Evolutionary conservation across 2,888 invertebrate species (phyloP).

Genomic region (Cordylochernes scorpioides): DNA sequence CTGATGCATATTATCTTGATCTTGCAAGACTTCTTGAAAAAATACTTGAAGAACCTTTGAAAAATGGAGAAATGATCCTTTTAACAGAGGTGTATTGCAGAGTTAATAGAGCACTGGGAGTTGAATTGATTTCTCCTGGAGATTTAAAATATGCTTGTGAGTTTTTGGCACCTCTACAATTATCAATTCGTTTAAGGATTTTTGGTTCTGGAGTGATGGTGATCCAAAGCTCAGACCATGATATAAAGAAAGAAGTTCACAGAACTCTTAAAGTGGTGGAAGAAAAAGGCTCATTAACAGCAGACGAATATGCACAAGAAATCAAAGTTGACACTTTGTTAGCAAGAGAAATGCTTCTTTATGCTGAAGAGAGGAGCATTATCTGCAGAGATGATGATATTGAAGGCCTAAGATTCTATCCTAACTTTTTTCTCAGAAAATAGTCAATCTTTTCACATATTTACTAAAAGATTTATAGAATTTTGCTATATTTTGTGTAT

Average conservation of each 20-base stretch:
- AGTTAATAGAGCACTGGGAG: slow-evolving; percentile 77
- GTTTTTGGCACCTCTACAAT: slow-evolving; percentile 28
- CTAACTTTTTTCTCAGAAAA: slow-evolving; percentile 64
- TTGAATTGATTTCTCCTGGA: slow-evolving; percentile 84
- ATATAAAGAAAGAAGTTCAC: slow-evolving; percentile 26
- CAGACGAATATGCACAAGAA: slow-evolving; percentile 57
- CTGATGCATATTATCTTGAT: slow-evolving; percentile 52
- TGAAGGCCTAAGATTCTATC: slow-evolving; percentile 77
- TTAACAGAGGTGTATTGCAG: slow-evolving; percentile 87
- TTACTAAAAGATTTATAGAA: too few relatives aligned
- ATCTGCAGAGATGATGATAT: slow-evolving; percentile 84
- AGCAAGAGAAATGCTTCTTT: slow-evolving; percentile 57
- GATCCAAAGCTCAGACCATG: slow-evolving; percentile 42
- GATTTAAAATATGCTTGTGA: slow-evolving; percentile 75
- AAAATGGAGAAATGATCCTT: slow-evolving; percentile 94
- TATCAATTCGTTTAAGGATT: slow-evolving; percentile 29
- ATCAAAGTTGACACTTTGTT: slow-evolving; percentile 60
- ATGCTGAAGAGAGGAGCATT: slow-evolving; percentile 56
- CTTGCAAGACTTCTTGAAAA: slow-evolving; percentile 53
- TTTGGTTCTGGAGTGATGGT: slow-evolving; percentile 92
- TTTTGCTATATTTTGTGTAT: too few relatives aligned
- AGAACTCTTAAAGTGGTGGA: too few relatives aligned
- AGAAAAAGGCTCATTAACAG: slow-evolving; percentile 39
- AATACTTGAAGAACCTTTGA: slow-evolving; percentile 52
- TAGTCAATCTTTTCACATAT: too few relatives aligned